Evolutionary conservation across 2,113 vertebrate genomes (phyloP), one percentile per base, ranked within the genome.

Genomic region (Poeciliopsis turrubarensis): DNA sequence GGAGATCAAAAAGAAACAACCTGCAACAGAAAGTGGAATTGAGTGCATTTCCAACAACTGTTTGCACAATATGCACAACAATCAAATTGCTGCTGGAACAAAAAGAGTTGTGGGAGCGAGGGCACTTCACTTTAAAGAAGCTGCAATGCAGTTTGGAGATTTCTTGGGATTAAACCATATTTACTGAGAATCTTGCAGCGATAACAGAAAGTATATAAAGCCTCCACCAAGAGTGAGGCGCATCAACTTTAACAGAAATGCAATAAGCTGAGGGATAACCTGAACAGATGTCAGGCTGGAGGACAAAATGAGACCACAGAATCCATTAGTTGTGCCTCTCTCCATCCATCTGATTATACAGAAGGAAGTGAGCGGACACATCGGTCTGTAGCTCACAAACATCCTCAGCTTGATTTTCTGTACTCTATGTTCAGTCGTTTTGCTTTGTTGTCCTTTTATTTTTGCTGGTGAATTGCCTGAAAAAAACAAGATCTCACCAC

Each of bases 251-350:
- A 62, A 61, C 62, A 70, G 61, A 68, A 66, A 64, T 32, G 75
- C 57, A 69, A 54, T 86, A 71, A 84, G 69, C 68, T 70, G 12
- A 7, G 70, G 39, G 60, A 80, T 70, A 62, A 65, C 73, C 68
- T 51, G 64, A 73, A 54, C 85, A 89, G 78, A 80, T 86, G 84
- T 74, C 68, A 82, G 26, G 67, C 72, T 51, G 15, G 64, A 82
- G 69, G 78, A 81, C 76, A 62, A 75, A 80, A 25, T 26, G 31
- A 61, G 63, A 66, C 61, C 65, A 37, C 65, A 72, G 47, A 75
- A 69, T 71, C 54, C 73, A 75, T 78, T 60, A 66, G 71, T 39
- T 68, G 5, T 26, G 37, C 31, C 68, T 82, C 27, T 69, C 61
- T 27, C 63, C 64, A 25, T 77, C 76, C 73, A 66, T 82, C 79